These are phyloP conservation scores for Acanthosepion lycidas DNA, from an alignment of 2,888 invertebrate genomes.

Conservation along the genomic window DNA sequence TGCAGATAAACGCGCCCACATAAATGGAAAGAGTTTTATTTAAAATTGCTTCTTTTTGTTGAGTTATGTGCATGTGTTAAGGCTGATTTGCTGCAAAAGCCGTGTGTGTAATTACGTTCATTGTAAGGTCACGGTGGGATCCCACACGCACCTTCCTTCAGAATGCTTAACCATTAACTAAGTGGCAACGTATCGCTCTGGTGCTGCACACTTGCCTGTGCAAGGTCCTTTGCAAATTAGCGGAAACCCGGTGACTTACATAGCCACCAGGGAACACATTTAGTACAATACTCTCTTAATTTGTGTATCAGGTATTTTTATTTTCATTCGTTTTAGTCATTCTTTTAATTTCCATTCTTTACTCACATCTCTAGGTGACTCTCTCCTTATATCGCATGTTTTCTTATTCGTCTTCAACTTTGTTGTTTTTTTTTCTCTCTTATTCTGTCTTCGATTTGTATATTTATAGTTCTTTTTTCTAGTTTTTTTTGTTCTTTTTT, in stretches of 20 bases:
- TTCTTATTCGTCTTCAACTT: too few species aligned
- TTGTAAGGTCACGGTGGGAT: slow-evolving; percentile 33
- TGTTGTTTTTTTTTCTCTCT: too few species aligned
- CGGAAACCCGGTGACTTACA: slow-evolving; percentile 33
- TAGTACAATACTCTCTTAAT: slow-evolving; percentile 12
- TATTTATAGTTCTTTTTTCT: too few species aligned
- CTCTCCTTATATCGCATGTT: too few species aligned
- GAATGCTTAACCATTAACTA: slow-evolving; percentile 16
- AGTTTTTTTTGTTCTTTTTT: too few species aligned
- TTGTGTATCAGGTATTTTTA: neutral
- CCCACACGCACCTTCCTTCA: neutral
- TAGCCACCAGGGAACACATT: slow-evolving; percentile 1
- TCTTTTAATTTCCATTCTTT: neutral
- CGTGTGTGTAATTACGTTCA: neutral
- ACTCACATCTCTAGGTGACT: neutral
- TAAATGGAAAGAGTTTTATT: neutral
- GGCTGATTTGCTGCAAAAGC: neutral
- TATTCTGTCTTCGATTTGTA: too few species aligned
- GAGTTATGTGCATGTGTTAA: slow-evolving; percentile 33
- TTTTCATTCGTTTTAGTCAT: too few species aligned
- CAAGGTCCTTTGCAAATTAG: neutral
- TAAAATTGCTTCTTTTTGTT: neutral
- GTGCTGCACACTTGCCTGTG: neutral
- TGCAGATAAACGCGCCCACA: neutral
- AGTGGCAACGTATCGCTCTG: neutral